Evolutionary conservation across 2,113 vertebrate genomes (phyloP).

Genomic region (Phalacrocorax pelagicus): DNA sequence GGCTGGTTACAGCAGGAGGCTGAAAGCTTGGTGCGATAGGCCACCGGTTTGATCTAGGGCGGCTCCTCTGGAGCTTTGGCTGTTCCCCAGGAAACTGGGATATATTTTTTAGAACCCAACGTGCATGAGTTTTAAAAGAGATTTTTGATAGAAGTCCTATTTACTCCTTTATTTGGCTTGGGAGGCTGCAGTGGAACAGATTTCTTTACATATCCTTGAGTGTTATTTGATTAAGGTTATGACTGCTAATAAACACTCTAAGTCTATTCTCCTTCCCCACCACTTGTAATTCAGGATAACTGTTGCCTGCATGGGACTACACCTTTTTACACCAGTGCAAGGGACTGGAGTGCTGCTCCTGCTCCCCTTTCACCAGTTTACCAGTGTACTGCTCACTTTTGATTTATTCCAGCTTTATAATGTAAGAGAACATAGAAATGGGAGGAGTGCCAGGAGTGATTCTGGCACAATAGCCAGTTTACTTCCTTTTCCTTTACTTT

Average conservation of each 20-base stretch:
- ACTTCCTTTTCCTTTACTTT: constrained; percentile 45
- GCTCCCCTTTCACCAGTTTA: background rate
- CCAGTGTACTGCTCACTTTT: background rate
- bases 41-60: background rate
- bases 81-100: background rate
- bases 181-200: constrained; percentile 39
- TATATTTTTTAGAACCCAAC: constrained; percentile 2
- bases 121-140: constrained; percentile 1
- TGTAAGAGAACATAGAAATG: background rate
- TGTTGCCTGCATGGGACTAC: background rate
- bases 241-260: constrained; percentile 66
- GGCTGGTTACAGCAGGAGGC: background rate
- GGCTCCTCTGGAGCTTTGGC: constrained; percentile 28
- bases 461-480: constrained; percentile 34
- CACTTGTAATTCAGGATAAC: background rate
- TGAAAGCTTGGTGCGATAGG: background rate
- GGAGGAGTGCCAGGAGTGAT: constrained; percentile 12
- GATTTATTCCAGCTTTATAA: constrained; percentile 23
- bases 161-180: constrained; percentile 72
- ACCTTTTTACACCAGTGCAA: background rate
- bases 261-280: constrained; percentile 24
- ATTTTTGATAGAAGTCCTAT: constrained; percentile 63
- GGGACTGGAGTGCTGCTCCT: background rate
- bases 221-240: constrained; percentile 72
- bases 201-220: constrained; percentile 66